phyloP scores from a whole-genome alignment of 2,797 vertebrate genomes.

The Eulemur rubriventer region DNA sequence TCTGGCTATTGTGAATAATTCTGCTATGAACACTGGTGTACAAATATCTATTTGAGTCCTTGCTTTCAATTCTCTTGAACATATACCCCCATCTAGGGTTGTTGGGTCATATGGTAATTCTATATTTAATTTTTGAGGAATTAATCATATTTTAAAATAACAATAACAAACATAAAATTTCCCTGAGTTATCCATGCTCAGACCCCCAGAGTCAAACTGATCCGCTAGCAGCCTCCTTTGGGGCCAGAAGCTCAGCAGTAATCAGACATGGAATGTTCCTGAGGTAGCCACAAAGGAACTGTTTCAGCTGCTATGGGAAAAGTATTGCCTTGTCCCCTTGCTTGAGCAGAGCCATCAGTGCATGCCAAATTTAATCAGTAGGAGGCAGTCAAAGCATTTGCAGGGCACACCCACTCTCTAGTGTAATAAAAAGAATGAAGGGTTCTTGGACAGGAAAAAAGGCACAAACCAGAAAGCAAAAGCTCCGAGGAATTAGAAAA shows the following conservation, averaged over 20 bases:
- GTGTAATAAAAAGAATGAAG: background rate
- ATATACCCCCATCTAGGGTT: background rate
- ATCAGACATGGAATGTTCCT: background rate
- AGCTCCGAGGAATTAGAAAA: conserved; percentile 36
- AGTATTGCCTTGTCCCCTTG: background rate
- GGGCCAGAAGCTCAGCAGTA: background rate
- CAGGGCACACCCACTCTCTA: background rate
- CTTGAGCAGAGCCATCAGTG: no score
- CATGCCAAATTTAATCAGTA: background rate
- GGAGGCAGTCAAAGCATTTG: background rate
- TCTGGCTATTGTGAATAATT: background rate
- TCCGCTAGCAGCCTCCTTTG: background rate
- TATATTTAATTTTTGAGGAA: background rate
- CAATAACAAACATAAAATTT: background rate
- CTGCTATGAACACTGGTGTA: background rate
- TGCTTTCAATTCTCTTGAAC: background rate
- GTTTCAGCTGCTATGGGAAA: background rate
- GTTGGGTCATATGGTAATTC: background rate
- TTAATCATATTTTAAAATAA: background rate
- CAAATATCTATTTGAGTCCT: background rate
- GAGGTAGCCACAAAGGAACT: background rate
- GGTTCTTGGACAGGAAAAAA: background rate
- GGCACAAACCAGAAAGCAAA: conserved; percentile 13
- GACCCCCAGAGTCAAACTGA: background rate
- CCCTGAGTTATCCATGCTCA: background rate